Base-by-base conservation (phyloP, 2,888 invertebrate species). In the Drosophila atripex region DNA sequence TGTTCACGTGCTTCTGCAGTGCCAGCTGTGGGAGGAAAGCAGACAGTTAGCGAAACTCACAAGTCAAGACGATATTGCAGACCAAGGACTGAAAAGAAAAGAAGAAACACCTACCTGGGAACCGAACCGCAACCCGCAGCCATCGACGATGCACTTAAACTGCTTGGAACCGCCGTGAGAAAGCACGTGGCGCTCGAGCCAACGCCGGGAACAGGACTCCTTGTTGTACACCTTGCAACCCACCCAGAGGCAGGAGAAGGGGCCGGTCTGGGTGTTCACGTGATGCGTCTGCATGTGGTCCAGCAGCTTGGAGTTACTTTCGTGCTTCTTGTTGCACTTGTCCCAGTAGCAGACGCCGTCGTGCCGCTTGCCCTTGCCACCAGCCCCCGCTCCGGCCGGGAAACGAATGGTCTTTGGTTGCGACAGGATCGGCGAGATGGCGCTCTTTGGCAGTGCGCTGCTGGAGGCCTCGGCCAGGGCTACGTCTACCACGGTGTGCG, bases 181-280 rank as follows among this genome's bases (percentile, higher is more conserved):
- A 51, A 97, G 92, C 46, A 98, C 96, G 92, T 98, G 98, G 49
- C 98, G 93, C 91, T 98, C 97, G 77, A 98, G 92, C 98, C 98
- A 99, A 59, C 97, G 95, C 58, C 97, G 93, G 6, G 98, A 98
- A 90, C 97, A 97, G 8, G 98, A 98, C 35, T 95, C 95, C 90
- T 96, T 95, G 77, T 97, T 96, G 90, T 96, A 97, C 43, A 98
- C 98, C 91, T 98, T 98, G 93, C 98, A 98, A 53, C 96, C 97
- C 84, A 95, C 94, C 98, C 98, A 99, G 58, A 97, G 93, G 90
- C 98, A 98, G 52, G 96, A 95, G 92, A 96, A 98, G 89, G 96
- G 96, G 14, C 95, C 95, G 16, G 94, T 95, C 93, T 98, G 98
- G 54, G 96, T 94, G 91, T 96, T 96, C 82, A 97, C 97, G 92